Base-by-base conservation (phyloP, 2,113 vertebrate genomes). In the Hemibagrus wyckioides region DNA sequence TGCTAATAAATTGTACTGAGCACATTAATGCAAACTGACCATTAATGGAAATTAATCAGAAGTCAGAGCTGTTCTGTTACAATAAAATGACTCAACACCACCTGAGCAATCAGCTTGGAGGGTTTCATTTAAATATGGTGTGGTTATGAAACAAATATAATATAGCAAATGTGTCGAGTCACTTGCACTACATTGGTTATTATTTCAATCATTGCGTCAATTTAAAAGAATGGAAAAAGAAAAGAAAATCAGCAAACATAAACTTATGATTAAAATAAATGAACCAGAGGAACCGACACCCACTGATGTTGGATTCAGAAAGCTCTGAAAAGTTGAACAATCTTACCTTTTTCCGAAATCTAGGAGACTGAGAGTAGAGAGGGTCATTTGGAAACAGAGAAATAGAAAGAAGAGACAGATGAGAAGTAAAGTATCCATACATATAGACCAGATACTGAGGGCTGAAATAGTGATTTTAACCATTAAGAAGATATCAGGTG, bases 301-400 rank as follows among this genome's bases (percentile, higher is more conserved):
- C 6, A 33, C 0, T 76, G 41, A 23, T 65, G 15, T 14, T 4
- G 36, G 17, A 52, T 82, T 61, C 2, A 50, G 28, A 59, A 67
- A 80, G 23, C 23, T 30, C 1, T 59, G 9, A 17, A 48, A 54
- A 11, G 15, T 30, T 9, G 1, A 76, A 82, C 8, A 76, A 41
- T 92, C 95, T 96, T 96, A 96, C 95, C 95, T 96, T 95, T 91
- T 96, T 91, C 67, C 96, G 92, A 87, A 95, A 96, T 94, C 95
- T 96, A 91, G 94, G 95, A 93, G 94, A 96, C 94, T 94, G 93
- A 94, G 90, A 93, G 92, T 25, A 90, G 87, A 94, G 94, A 94
- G 91, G 39, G 79, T 90, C 83, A 59, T 41, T 59, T 75, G 54
- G 56, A 85, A 54, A 82, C 23, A 90, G 25, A 86, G 48, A 86